Base-by-base conservation (phyloP, 2,113 vertebrate genomes). In the Phyllostomus hastatus region DNA sequence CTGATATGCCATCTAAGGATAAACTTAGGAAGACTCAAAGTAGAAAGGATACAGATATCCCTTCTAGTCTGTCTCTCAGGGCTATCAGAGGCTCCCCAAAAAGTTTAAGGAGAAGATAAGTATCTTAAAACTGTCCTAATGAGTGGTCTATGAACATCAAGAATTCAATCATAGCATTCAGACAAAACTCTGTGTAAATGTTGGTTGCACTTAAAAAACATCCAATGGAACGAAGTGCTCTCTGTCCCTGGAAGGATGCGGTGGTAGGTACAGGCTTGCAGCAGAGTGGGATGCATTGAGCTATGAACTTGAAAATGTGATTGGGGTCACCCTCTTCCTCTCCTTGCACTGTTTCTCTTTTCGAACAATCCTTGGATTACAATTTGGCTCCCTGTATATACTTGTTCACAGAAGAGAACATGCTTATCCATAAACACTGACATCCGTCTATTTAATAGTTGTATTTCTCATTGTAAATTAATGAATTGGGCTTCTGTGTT, bases 401-500 rank as follows among this genome's bases (percentile, higher is more conserved):
- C 41, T 95, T 88, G 52, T 43, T 64, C 72, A 78, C 15, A 92
- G 16, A 19, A 88, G 15, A 95, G n/a, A 81, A 88, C 12, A 33
- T 72, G 52, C 38, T 97, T 88, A 85, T 89, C 67, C 10, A 41
- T 73, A 88, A 96, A 94, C 43, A 73, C 70, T 94, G 90, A 88
- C 67, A 88, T 95, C 35, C 7, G 0, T 97, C 88, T 88, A 88
- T 16, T 92, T 94, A 94, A 81, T 95, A 97, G 85, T 94, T 92
- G n/a, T 82, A 82, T 85, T 95, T 92, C 76, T 96, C 84, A 92
- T 94, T 96, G 76, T 88, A 95, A 90, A 94, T 94, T 95, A 95
- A 95, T 95, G 84, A 94, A 90, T 96, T 84, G 41, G 52, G 59
- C 81, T 82, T 96, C 88, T 85, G 72, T 87, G 83, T 90, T 94